A percentile compares a stretch with the other conserved stretches of the same genome.
These are phyloP conservation scores for Fopius arisanus DNA, from an alignment of 1,140 invertebrate species.

Conservation along the genomic window DNA sequence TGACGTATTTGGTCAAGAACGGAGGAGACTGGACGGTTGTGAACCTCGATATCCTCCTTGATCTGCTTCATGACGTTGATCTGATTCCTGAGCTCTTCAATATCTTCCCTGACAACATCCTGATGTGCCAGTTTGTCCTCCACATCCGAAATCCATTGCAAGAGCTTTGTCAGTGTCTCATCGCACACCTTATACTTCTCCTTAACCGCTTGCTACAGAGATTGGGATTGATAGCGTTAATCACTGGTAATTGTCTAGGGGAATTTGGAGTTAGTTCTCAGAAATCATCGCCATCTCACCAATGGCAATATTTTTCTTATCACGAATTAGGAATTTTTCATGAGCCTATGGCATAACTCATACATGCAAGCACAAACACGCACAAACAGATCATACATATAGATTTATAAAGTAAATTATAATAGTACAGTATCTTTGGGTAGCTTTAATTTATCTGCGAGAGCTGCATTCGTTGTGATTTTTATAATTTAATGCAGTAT, in stretches of 20 bases:
- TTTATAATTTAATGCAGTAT: slow-evolving; percentile 47
- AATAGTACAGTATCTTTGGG: slow-evolving; percentile 46
- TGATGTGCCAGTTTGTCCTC: slow-evolving; percentile 89
- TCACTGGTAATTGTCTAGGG: neutral
- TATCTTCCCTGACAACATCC: slow-evolving; percentile 86
- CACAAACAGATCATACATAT: slow-evolving; percentile 45
- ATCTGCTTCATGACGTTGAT: slow-evolving; percentile 90
- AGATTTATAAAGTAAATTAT: slow-evolving; percentile 29
- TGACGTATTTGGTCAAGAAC: slow-evolving; percentile 92
- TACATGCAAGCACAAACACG: slow-evolving; percentile 65
- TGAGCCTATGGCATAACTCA: slow-evolving; percentile 60
- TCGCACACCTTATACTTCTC: slow-evolving; percentile 92
- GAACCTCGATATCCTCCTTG: slow-evolving; percentile 89
- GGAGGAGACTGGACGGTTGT: slow-evolving; percentile 84
- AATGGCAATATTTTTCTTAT: slow-evolving; percentile 43
- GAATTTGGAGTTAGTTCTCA: slow-evolving; percentile 22
- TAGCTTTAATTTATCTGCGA: slow-evolving; percentile 59
- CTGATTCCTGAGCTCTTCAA: slow-evolving; percentile 88
- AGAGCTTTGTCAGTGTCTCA: slow-evolving; percentile 82
- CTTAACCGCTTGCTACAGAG: slow-evolving; percentile 86
- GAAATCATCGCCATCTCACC: slow-evolving; percentile 53
- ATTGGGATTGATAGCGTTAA: slow-evolving; percentile 28
- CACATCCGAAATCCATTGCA: slow-evolving; percentile 87
- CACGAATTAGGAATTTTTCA: slow-evolving; percentile 29
- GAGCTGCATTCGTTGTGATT: slow-evolving; percentile 50